Base-by-base conservation (phyloP, 1,140 invertebrate genomes). In the Penaeus chinensis region DNA sequence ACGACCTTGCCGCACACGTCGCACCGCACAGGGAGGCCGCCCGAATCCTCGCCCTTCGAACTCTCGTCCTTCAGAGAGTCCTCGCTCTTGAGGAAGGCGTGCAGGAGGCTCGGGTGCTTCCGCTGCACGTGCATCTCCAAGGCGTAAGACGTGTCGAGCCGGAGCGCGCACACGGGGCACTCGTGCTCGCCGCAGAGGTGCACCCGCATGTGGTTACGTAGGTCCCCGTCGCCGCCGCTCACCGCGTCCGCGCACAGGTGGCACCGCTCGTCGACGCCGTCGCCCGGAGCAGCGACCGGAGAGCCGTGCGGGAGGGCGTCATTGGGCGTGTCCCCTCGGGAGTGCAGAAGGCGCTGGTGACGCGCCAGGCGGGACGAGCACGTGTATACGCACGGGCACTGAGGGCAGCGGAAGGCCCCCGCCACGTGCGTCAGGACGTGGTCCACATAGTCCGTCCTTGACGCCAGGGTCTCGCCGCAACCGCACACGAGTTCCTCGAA, bases 1-100 rank as follows among this genome's bases (percentile, higher is more conserved):
- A 79, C 82, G 10, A 81, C 82, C 54, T 84, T 84, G 11, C 62
- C 76, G n/a, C 87, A 88, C 42, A 88, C 87, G 27, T 88, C 87
- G 37, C 87, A 88, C 24, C n/a, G 65, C 24, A 84, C 82, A 2
- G 54, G 71, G n/a, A 42, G 63, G 7, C 65, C 62, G 32, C 63
- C 71, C 61, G 32, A 27, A 8, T 83, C 74, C 24, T 78, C 86
- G 19, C 54, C 61, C 54, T 71, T 54, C 8, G 18, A 20, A 13
- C 27, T 32, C 5, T 79, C 71, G 42, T 84, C 87, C 54, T 81
- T 42, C 10, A 60, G 19, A 18, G 76, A 79, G 10, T 80, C 82
- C 32, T 84, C n/a, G 77, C 22, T 60, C 47, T 84, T 88, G 11
- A 88, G 77, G 77, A 84, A 88, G 10, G 76, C 24, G 16, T 74